Conservation (phyloP, 2,797 vertebrate species). For the Chelidonichthys spinosus region DNA sequence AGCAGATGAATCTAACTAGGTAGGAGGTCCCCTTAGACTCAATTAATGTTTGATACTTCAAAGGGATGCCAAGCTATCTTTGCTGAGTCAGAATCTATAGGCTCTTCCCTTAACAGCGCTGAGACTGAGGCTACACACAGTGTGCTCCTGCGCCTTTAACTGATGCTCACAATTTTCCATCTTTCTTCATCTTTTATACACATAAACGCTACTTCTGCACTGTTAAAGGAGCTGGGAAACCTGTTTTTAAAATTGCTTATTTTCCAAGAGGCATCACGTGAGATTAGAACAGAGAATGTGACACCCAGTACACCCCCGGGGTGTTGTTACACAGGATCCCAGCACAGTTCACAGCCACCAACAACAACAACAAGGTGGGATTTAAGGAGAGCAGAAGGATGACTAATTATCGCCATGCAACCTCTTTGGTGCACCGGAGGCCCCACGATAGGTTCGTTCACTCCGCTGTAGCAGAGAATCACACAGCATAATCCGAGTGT, state of each 20-base stretch:
- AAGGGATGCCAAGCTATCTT: slow-evolving; percentile 43
- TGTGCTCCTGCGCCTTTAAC: not conserved
- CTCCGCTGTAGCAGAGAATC: slow-evolving; percentile 18
- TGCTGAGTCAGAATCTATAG: slow-evolving; percentile 56
- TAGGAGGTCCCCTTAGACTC: slow-evolving; percentile 60
- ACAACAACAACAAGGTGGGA: slow-evolving; percentile 40
- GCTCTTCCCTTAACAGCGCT: slow-evolving; percentile 24
- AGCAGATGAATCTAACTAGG: slow-evolving; percentile 47
- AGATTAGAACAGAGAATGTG: slow-evolving; percentile 20
- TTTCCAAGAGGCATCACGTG: slow-evolving; percentile 10
- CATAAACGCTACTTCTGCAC: not conserved
- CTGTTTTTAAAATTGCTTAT: not conserved
- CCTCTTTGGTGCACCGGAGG: slow-evolving; percentile 7
- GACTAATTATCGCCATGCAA: slow-evolving; percentile 48
- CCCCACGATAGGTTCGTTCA: not conserved
- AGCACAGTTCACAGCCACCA: slow-evolving; percentile 48
- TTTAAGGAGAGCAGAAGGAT: slow-evolving; percentile 26
- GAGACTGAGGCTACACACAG: slow-evolving; percentile 14
- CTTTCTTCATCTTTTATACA: not conserved
- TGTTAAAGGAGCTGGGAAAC: not conserved
- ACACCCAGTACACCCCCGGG: slow-evolving; percentile 17
- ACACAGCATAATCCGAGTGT: slow-evolving; percentile 30
- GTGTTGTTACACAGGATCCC: slow-evolving; percentile 27
- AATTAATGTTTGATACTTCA: slow-evolving; percentile 65
- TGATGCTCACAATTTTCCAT: not conserved